Evolutionary conservation across 23 tunicate species (phyloP).

Genomic region (Styela clava): DNA sequence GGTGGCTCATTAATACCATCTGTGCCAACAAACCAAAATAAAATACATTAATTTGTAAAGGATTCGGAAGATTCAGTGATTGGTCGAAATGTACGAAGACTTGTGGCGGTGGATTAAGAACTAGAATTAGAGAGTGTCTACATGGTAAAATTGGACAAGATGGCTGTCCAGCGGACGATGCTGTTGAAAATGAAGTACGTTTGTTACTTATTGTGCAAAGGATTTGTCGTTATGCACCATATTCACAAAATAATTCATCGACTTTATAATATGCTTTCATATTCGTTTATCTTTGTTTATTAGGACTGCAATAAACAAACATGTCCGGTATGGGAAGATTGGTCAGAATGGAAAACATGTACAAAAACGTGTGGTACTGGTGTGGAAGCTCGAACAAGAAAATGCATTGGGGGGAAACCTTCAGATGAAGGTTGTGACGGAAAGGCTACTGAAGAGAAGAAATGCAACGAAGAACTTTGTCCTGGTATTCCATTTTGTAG

Average conservation of each 20-base stretch:
- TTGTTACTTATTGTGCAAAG: no score
- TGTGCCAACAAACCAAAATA: no score
- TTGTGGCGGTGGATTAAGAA: conserved; percentile 39
- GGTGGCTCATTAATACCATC: no score
- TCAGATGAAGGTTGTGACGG: background rate
- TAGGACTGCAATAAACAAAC: conserved; percentile 5
- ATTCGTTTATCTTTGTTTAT: no score
- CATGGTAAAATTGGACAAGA: conserved; percentile 7
- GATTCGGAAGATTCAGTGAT: background rate
- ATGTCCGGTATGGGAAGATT: background rate
- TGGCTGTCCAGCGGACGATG: conserved; percentile 3
- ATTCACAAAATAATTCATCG: no score
- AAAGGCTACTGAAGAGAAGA: background rate
- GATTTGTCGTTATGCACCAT: no score
- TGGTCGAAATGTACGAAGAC: conserved; percentile 30
- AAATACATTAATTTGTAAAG: no score
- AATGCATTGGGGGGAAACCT: background rate
- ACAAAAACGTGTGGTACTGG: conserved; percentile 6
- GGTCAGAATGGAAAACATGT: background rate
- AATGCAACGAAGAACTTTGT: conserved; percentile 2
- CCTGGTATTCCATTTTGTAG: no score
- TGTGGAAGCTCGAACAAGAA: background rate
- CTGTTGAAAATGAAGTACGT: background rate
- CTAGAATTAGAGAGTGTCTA: conserved; percentile 3
- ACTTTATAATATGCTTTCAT: no score